Percentiles rank a stretch among this genome's conserved stretches.
These are phyloP conservation scores for Aphodius sticticus DNA, from an alignment of 2,888 invertebrate genomes.

Conservation along the genomic window DNA sequence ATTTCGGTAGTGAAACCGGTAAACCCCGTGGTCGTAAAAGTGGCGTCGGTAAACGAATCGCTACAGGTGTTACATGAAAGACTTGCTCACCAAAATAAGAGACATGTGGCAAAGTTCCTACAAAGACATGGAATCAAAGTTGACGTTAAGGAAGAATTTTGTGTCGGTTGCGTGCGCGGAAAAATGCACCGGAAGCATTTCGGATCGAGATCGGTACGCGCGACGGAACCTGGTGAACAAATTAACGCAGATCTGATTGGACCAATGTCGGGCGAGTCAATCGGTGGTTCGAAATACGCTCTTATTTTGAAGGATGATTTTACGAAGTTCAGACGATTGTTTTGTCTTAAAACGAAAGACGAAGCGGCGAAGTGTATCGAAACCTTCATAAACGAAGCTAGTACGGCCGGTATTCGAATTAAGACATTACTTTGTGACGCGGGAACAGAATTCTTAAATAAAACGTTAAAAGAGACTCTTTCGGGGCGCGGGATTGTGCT, in stretches of 20 bases:
- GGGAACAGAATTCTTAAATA: neutral
- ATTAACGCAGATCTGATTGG: neutral
- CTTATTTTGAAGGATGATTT: constrained; percentile 7
- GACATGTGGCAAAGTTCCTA: neutral
- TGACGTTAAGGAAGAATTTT: constrained; percentile 5
- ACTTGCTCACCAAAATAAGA: constrained; percentile 9
- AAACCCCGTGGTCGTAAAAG: neutral
- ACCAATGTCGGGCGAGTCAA: neutral
- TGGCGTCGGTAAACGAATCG: neutral
- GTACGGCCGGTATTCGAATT: neutral
- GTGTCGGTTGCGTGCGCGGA: neutral
- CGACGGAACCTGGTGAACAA: neutral
- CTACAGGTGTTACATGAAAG: neutral
- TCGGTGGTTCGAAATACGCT: constrained; percentile 5
- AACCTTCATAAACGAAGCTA: neutral
- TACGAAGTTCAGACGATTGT: neutral
- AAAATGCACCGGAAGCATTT: constrained; percentile 9
- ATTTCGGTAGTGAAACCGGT: neutral
- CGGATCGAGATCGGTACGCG: neutral
- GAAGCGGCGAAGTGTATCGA: neutral
- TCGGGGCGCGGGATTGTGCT: constrained; percentile 46
- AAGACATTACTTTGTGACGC: neutral
- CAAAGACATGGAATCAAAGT: neutral
- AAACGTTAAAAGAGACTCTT: neutral
- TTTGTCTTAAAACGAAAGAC: neutral